Evolutionary conservation across 2,113 vertebrate genomes (phyloP), one percentile per base, ranked within the genome.

Genomic region (Ia io): DNA sequence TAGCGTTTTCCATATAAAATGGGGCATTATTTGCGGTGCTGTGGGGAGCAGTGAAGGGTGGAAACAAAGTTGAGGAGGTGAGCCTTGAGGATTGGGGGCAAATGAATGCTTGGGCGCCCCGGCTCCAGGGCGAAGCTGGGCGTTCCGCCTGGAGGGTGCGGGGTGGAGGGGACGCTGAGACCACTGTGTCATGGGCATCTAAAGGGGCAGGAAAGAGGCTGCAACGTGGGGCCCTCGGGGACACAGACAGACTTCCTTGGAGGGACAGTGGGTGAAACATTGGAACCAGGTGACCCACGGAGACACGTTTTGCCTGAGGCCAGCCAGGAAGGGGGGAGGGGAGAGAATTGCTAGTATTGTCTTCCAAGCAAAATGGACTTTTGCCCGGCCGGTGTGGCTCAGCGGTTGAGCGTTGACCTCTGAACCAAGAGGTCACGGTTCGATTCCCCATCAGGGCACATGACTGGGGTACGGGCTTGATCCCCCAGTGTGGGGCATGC

Each of bases 1-100:
- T 97, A 97, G 96, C 92, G 97, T 90, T 98, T 97, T 98, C 98
- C 96, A 96, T 89, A 96, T 98, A 98, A 98, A 98, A 97, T 0
- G 85, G 0, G 91, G 88, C 95, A 51, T 95, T 91, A 96, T 96
- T 28, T 17, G 92, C 88, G 0, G 51, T 4, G 73, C 93, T 76
- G 84, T 0, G 84, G 97, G 96, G 98, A 96, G 92, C 92, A 3
- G 9, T 22, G 42, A 84, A 95, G 76, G 91, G 83, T 56, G 53
- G 77, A 63, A 93, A 93, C 47, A 32, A 28, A 47, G 93, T 90
- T 8, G 91, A 85, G 93, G 78, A 32, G 89, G 73, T 83, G 92
- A 95, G 73, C 53, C 79, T 32, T 3, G 47, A 0, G 78, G n/a
- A 9, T 17, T 0, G 17, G 73, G 92, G 76, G 92, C 76, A 47